Percentiles rank a stretch among this genome's conserved stretches.
These are phyloP conservation scores for Percopsis omiscomaycus DNA, from an alignment of 2,797 vertebrate species.

Conservation along the genomic window DNA sequence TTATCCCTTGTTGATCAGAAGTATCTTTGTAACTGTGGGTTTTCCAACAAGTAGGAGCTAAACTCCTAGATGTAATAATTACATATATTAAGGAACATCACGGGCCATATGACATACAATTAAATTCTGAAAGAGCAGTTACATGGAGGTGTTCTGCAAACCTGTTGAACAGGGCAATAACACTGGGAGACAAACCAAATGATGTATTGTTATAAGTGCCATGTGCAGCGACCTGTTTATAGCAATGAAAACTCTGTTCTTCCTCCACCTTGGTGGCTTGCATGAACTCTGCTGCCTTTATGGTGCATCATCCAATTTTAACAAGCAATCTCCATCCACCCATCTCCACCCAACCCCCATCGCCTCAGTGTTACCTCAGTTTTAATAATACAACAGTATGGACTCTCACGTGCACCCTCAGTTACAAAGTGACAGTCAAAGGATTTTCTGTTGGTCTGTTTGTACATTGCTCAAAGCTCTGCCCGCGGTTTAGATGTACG, in stretches of 20 bases:
- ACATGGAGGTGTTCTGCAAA: constrained; percentile 39
- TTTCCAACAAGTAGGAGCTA: constrained; percentile 41
- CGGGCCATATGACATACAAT: constrained; percentile 58
- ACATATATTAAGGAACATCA: constrained; percentile 60
- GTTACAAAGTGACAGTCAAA: constrained; percentile 76
- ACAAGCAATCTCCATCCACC: constrained; percentile 67
- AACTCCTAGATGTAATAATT: constrained; percentile 36
- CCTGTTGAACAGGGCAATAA: constrained; percentile 70
- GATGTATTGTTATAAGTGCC: constrained; percentile 67
- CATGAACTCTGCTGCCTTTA: constrained; percentile 68
- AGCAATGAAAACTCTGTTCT: constrained; percentile 79
- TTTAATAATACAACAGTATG: constrained; percentile 70
- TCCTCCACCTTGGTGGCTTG: constrained; percentile 75
- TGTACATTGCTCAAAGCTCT: constrained; percentile 73
- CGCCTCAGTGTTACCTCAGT: constrained; percentile 76
- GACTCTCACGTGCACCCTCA: constrained; percentile 74
- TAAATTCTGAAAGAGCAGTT: constrained; percentile 56
- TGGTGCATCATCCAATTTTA: constrained; percentile 62
- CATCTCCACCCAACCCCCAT: constrained; percentile 37
- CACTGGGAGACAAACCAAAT: constrained; percentile 66
- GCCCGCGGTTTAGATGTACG: constrained; percentile 67
- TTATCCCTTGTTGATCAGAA: constrained; percentile 70
- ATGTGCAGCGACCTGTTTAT: constrained; percentile 68
- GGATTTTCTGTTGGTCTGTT: constrained; percentile 65
- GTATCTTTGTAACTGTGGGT: constrained; percentile 81